A percentile compares a stretch with the other conserved stretches of the same genome.
These are phyloP conservation scores for Drosophila parthenogenetica DNA, from an alignment of 2,888 invertebrate species.

Conservation along the genomic window DNA sequence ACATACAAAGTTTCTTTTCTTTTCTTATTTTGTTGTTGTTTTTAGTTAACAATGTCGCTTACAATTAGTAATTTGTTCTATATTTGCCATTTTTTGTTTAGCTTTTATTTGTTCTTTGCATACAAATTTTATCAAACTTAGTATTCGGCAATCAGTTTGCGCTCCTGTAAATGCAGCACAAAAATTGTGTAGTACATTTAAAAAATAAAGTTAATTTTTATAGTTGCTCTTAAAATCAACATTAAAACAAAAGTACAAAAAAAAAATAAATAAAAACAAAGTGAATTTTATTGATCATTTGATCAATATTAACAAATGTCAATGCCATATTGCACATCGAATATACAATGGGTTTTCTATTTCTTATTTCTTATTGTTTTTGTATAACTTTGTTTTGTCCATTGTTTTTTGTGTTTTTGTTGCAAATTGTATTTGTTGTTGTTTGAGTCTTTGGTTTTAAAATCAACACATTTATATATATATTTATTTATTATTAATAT, in stretches of 20 bases:
- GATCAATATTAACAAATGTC: slow-evolving; percentile 53
- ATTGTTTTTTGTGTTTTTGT: slow-evolving; percentile 17
- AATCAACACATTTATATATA: slow-evolving; percentile 59
- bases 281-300: slow-evolving; percentile 29
- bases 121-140: slow-evolving; percentile 61
- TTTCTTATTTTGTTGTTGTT: slow-evolving; percentile 7
- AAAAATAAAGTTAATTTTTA: slow-evolving; percentile 15
- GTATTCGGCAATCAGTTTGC: slow-evolving; percentile 51
- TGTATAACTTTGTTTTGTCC: slow-evolving; percentile 13
- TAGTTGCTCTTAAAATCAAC: slow-evolving; percentile 44
- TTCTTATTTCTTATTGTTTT: slow-evolving; percentile 45
- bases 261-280: slow-evolving; percentile 13
- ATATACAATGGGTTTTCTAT: slow-evolving; percentile 32
- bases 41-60: slow-evolving; percentile 74
- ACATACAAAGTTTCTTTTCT: slow-evolving; percentile 56
- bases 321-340: slow-evolving; percentile 32
- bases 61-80: slow-evolving; percentile 62
- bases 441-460: slow-evolving; percentile 79
- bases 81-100: slow-evolving; percentile 24
- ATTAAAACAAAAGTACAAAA: slow-evolving; percentile 32
- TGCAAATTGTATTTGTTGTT: slow-evolving; percentile 45
- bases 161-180: slow-evolving; percentile 60
- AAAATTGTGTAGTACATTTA: slow-evolving; percentile 43
- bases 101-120: slow-evolving; percentile 39
- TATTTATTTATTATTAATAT: slow-evolving; percentile 49